phyloP scores from a whole-genome alignment of 2,113 vertebrate genomes.

The Ceyx cyanopectus region DNA sequence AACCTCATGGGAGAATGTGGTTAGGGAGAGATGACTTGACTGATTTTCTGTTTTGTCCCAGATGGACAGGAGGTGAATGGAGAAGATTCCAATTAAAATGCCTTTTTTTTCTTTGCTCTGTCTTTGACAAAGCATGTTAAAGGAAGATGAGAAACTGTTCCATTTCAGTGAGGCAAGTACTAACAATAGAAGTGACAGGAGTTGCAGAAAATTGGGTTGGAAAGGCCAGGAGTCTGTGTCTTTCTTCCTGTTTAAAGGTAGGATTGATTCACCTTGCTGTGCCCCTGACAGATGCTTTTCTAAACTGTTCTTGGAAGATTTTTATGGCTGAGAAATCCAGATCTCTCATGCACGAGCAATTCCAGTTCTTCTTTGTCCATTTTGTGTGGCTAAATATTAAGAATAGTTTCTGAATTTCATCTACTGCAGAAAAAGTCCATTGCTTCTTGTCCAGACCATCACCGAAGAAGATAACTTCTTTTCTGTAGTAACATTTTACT shows the following conservation, averaged over 20 bases:
- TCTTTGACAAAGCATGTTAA: slow-evolving; percentile 18
- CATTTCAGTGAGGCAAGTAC: slow-evolving; percentile 7
- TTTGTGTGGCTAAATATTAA: neutral
- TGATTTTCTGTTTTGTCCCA: slow-evolving; percentile 30
- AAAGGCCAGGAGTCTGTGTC: neutral
- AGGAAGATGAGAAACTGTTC: slow-evolving; percentile 46
- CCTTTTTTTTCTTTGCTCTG: slow-evolving; percentile 37
- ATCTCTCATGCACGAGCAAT: neutral
- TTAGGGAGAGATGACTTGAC: slow-evolving; percentile 15
- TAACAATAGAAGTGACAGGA: slow-evolving; percentile 45
- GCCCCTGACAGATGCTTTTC: neutral
- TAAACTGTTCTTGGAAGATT: neutral
- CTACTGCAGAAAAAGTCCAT: neutral
- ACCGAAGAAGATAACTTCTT: neutral
- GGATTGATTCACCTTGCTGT: slow-evolving; percentile 12
- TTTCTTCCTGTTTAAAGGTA: slow-evolving; percentile 25
- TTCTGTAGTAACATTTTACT: neutral
- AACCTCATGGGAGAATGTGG: slow-evolving; percentile 19
- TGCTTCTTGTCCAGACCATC: neutral
- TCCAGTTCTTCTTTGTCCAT: neutral
- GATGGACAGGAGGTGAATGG: neutral
- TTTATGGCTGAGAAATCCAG: neutral
- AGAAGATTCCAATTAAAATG: slow-evolving; percentile 54
- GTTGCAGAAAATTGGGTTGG: slow-evolving; percentile 28
- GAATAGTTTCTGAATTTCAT: neutral